Percentiles rank a stretch among this genome's conserved stretches.
These are phyloP conservation scores for Fregata magnificens DNA, from an alignment of 2,113 vertebrate genomes.

Conservation along the genomic window DNA sequence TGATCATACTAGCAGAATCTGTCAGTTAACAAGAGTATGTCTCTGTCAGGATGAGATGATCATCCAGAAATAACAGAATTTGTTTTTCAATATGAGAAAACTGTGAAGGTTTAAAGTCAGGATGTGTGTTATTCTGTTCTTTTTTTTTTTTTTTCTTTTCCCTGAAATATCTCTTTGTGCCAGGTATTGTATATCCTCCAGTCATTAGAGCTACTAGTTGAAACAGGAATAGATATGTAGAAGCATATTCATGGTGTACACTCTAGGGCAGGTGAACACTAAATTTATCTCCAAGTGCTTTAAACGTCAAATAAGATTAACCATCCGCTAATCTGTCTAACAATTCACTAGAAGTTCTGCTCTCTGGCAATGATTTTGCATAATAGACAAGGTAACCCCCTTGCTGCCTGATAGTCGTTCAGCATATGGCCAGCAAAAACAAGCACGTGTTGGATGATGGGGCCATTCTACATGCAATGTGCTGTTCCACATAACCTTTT, in stretches of 20 bases:
- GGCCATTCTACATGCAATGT: background rate
- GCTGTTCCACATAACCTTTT: background rate
- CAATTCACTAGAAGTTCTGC: background rate
- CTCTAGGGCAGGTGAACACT: slow-evolving; percentile 23
- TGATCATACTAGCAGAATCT: background rate
- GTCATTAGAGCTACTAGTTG: background rate
- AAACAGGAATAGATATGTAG: background rate
- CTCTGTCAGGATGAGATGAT: background rate
- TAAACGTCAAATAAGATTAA: slow-evolving; percentile 54
- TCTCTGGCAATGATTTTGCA: background rate
- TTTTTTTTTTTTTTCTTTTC: background rate
- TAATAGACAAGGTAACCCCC: background rate
- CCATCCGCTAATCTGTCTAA: background rate
- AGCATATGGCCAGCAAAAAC: background rate
- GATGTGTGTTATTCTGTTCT: background rate
- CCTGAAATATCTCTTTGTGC: background rate
- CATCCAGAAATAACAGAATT: background rate
- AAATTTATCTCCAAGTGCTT: slow-evolving; percentile 37
- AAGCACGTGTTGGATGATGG: background rate
- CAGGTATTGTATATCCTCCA: background rate
- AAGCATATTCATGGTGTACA: background rate
- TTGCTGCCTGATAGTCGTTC: background rate
- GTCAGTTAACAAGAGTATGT: background rate
- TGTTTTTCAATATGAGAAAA: background rate
- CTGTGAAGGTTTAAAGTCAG: background rate